Base-by-base conservation (phyloP, 2,797 vertebrate species). In the Taeniopygia guttata region DNA sequence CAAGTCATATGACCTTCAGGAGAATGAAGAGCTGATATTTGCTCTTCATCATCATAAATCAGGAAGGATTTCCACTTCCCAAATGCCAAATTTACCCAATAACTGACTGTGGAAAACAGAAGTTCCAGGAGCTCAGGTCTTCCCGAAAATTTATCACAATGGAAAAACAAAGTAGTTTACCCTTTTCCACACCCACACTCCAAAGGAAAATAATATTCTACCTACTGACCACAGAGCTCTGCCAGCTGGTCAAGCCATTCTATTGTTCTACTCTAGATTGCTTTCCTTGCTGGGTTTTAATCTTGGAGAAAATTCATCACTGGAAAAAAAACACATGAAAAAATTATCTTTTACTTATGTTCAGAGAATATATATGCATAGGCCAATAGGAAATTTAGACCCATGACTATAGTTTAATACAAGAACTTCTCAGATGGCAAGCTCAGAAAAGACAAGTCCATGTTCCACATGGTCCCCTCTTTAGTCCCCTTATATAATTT, bases 11-110 rank as follows among this genome's bases (percentile, higher is more conserved):
- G 89, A 94, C 66, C 51, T 90, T 87, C 78, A 70, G 38, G 18
- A 87, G 89, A 87, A 80, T 77, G 87, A 95, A 92, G 76, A 89
- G 76, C 73, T 95, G 91, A 93, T 92, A 96, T 93, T 94, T 95
- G 89, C 84, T 86, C 84, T 96, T 95, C 76, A 92, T 91, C 58
- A 89, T 93, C 73, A 36, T 78, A 95, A 93, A 79, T 92, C 87
- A 93, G 89, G 67, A 91, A 94, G 84, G 94, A 90, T 93, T 94
- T 94, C 58, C 66, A 63, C 76, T 95, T 96, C 89, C 91, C 34
- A 29, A 82, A 76, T 72, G 67, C 91, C 91, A 93, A 93, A 84
- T 87, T 91, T 95, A 94, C 80, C 62, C 58, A 51, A 95, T 88
- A 93, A 72, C 6, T 67, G 55, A 59, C 93, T 75, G 32, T 68